These are phyloP conservation scores for Acrossocheilus fasciatus DNA, from an alignment of 2,797 vertebrate genomes.

Conservation along the genomic window DNA sequence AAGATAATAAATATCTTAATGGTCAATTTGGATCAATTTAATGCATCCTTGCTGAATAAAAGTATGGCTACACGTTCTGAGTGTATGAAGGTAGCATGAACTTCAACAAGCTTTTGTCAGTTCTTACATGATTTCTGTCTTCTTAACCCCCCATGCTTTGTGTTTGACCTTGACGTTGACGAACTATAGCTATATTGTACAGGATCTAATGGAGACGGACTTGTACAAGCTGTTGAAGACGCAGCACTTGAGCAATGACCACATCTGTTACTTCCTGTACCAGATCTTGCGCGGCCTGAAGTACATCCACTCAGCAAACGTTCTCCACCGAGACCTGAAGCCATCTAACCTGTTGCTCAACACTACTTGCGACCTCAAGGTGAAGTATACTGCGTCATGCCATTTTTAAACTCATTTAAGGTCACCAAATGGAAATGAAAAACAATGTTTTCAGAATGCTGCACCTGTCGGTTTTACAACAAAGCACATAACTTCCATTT, in stretches of 20 bases:
- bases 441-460: neutral
- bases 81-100: neutral
- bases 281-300: slow-evolving; percentile 94
- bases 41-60: neutral
- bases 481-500: neutral
- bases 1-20: neutral
- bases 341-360: slow-evolving; percentile 95
- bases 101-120: slow-evolving; percentile 13
- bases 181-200: slow-evolving; percentile 88
- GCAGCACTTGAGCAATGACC: slow-evolving; percentile 90
- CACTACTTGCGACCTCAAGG: slow-evolving; percentile 96
- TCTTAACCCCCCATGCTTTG: slow-evolving; percentile 27
- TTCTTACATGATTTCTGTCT: neutral
- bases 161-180: slow-evolving; percentile 70
- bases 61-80: neutral
- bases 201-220: slow-evolving; percentile 97
- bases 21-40: neutral
- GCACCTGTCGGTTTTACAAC: neutral
- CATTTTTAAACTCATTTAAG: neutral
- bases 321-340: slow-evolving; percentile 93
- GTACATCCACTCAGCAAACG: slow-evolving; percentile 95
- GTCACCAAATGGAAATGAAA: neutral
- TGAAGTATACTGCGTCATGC: slow-evolving; percentile 52
- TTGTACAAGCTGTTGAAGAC: slow-evolving; percentile 93
- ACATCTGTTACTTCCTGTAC: slow-evolving; percentile 95